These are phyloP conservation scores for Bhutanitis thaidina DNA, from an alignment of 2,888 invertebrate genomes.

Conservation along the genomic window DNA sequence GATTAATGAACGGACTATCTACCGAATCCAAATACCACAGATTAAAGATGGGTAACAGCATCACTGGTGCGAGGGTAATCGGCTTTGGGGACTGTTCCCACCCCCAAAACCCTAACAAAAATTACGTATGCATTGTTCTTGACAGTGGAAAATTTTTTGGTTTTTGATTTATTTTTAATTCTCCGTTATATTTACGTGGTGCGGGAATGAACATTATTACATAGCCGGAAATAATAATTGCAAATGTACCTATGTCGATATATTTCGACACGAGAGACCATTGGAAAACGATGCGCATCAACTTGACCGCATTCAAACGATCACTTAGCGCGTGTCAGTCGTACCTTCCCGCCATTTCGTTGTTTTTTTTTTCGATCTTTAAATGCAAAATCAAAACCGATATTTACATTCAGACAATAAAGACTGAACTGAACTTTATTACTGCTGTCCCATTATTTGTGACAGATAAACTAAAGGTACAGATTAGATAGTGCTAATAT, in stretches of 20 bases:
- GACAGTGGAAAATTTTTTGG: too few species aligned
- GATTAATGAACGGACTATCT: too few species aligned
- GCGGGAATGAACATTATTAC: too few species aligned
- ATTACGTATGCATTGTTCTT: too few species aligned
- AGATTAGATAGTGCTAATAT: conserved; percentile 13
- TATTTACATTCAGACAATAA: neutral
- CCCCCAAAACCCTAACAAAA: too few species aligned
- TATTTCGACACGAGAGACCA: conserved; percentile 2
- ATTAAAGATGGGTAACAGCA: too few species aligned
- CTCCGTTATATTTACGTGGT: too few species aligned
- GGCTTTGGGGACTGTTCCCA: too few species aligned
- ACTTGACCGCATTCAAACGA: conserved; percentile 10
- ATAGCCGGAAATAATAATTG: too few species aligned
- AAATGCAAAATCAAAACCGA: neutral
- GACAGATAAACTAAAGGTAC: conserved; percentile 5
- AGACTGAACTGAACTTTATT: neutral
- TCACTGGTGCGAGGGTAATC: too few species aligned
- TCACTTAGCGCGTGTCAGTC: neutral
- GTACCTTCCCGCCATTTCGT: neutral
- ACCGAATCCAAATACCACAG: too few species aligned
- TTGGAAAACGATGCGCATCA: neutral
- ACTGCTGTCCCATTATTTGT: neutral
- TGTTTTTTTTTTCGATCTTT: neutral
- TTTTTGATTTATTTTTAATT: too few species aligned
- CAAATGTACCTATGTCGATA: neutral